Base-by-base conservation (phyloP, 2,113 vertebrate genomes). In the Aegypius monachus region DNA sequence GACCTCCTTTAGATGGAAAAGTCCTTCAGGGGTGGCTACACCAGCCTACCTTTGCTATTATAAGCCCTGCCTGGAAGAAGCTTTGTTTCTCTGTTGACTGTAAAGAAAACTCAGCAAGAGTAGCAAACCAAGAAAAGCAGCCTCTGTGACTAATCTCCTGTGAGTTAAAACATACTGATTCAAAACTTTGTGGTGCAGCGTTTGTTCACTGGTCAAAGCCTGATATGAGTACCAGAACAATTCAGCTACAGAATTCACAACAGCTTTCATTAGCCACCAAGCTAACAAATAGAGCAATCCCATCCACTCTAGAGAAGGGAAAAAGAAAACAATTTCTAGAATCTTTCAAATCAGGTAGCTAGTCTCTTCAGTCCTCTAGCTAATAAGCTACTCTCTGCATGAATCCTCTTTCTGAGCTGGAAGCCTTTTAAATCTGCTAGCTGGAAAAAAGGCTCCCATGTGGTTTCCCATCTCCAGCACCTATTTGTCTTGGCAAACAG, bases 71-170 rank as follows among this genome's bases (percentile, higher is more conserved):
- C 58, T 90, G 31, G 34, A 56, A 86, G 32, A 81, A 9, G 32
- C 22, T 91, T 93, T 94, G 26, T 72, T 94, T 92, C 40, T 90
- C 12, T 79, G 23, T 68, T 65, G 31, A 42, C 18, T 68, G 23
- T 63, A 61, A 91, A 79, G 66, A 89, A 94, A 94, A 65, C 1
- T 5, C 42, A 32, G 14, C 1, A 2, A 81, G 34, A 86, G 31
- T n/a, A 93, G 45, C 36, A 93, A 97, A 95, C 32, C 52, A 90
- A 66, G 92, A 93, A 86, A 93, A 82, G 6, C 63, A 79, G n/a
- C 7, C 34, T 62, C 78, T 92, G 66, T 94, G 70, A 83, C 90
- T 92, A 87, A 87, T 85, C 58, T 75, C 21, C 62, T 85, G 79
- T 65, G 70, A 92, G 40, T 73, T 90, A 80, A 88, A 90, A 53